These are phyloP conservation scores for Gorsachius magnificus DNA, from an alignment of 2,797 vertebrate species.

Conservation along the genomic window DNA sequence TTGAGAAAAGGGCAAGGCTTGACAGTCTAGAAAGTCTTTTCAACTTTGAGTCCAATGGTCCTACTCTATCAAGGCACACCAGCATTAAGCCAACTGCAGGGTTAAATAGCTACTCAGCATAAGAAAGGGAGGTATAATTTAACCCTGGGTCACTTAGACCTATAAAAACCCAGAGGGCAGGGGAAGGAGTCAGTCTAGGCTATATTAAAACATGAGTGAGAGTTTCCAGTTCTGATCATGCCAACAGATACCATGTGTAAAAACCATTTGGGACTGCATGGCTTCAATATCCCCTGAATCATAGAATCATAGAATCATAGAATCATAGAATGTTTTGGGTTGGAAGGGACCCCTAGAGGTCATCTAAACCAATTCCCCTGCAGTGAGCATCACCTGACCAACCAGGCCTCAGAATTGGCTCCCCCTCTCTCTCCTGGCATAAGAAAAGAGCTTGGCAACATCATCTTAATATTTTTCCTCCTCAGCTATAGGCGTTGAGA, in stretches of 20 bases:
- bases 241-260: background rate
- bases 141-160: background rate
- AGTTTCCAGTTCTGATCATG: background rate
- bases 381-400: background rate
- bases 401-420: background rate
- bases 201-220: background rate
- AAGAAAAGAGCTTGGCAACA: background rate
- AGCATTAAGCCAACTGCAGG: rapidly evolving
- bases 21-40: background rate
- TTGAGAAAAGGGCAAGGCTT: background rate
- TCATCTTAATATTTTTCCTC: background rate
- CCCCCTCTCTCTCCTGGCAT: background rate
- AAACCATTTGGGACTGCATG: background rate
- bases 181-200: background rate
- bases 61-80: too few relatives aligned
- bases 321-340: too few relatives aligned
- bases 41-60: background rate
- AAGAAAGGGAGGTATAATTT: background rate
- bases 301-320: too few relatives aligned
- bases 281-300: background rate
- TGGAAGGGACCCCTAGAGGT: too few relatives aligned
- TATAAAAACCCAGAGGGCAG: background rate
- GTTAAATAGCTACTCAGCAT: background rate
- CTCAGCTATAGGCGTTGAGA: background rate
- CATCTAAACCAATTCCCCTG: too few relatives aligned